These are phyloP conservation scores for Temnothorax curvispinosus DNA, from an alignment of 1,140 invertebrate species.

Conservation along the genomic window DNA sequence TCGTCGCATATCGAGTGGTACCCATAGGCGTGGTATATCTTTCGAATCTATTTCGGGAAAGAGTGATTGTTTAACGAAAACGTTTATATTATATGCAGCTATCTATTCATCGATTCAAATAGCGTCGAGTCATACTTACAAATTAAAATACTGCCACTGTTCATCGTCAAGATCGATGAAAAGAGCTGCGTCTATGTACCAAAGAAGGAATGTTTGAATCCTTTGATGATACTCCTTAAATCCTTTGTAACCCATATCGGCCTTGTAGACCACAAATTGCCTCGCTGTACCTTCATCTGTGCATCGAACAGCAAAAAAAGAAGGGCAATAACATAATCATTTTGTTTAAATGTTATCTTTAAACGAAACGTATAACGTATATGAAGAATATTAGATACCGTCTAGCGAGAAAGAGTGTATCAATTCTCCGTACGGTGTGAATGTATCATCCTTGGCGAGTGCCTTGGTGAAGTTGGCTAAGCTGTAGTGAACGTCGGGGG, in stretches of 20 bases:
- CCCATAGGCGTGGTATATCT: constrained; percentile 90
- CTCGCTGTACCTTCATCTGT: constrained; percentile 85
- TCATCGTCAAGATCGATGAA: constrained; percentile 97
- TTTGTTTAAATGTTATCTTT: neutral
- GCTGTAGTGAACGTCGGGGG: constrained; percentile 88
- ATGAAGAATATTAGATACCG: constrained; percentile 67
- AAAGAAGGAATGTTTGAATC: constrained; percentile 96
- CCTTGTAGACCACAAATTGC: constrained; percentile 93
- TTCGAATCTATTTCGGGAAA: constrained; percentile 90
- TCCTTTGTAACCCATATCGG: constrained; percentile 89
- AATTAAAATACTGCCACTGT: constrained; percentile 95
- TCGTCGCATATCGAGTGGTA: constrained; percentile 89
- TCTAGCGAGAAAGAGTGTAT: constrained; percentile 87
- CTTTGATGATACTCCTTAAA: constrained; percentile 93
- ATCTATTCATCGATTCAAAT: neutral
- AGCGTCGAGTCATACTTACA: constrained; percentile 87
- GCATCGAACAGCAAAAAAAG: neutral
- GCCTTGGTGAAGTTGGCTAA: constrained; percentile 90
- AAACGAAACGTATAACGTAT: neutral
- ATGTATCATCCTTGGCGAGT: constrained; percentile 90
- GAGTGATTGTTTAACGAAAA: constrained; percentile 45
- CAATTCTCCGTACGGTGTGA: constrained; percentile 90
- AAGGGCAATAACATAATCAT: neutral
- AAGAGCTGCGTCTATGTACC: constrained; percentile 97
- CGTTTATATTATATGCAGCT: neutral